Evolutionary conservation across 2,888 invertebrate genomes (phyloP).

Genomic region (Pyrocoelia pectoralis): DNA sequence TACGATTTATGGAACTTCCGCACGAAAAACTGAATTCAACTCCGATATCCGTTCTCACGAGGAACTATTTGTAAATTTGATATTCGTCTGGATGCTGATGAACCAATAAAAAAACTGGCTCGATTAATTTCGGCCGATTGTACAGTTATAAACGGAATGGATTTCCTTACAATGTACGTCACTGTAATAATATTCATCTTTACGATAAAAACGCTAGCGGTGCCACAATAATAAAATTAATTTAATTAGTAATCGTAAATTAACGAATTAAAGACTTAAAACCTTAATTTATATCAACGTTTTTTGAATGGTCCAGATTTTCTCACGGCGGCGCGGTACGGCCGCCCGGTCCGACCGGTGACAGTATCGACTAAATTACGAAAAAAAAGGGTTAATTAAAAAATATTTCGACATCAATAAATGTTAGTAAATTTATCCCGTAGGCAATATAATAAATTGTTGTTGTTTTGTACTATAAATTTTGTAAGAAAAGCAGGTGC

Average conservation of each 20-base stretch:
- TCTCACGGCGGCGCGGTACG: not conserved
- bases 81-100: not conserved
- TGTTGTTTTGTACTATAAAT: slow-evolving; percentile 10
- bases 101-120: not conserved
- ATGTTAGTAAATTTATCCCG: not conserved
- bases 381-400: slow-evolving; percentile 1
- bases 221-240: not conserved
- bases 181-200: not conserved
- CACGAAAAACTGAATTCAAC: no score
- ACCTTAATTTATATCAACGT: not conserved
- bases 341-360: not conserved
- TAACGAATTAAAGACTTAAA: not conserved
- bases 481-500: slow-evolving; percentile 13
- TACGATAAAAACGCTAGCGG: not conserved
- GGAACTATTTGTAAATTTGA: no score
- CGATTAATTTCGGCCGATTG: not conserved
- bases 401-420: slow-evolving; percentile 5
- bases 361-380: not conserved
- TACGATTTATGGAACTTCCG: no score
- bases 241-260: not conserved
- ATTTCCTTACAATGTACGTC: not conserved
- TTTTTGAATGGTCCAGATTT: not conserved
- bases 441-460: slow-evolving; percentile 5
- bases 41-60: no score
- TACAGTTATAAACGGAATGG: not conserved